phyloP scores from a whole-genome alignment of 2,888 invertebrate species.

The Apodemia hepburni region DNA sequence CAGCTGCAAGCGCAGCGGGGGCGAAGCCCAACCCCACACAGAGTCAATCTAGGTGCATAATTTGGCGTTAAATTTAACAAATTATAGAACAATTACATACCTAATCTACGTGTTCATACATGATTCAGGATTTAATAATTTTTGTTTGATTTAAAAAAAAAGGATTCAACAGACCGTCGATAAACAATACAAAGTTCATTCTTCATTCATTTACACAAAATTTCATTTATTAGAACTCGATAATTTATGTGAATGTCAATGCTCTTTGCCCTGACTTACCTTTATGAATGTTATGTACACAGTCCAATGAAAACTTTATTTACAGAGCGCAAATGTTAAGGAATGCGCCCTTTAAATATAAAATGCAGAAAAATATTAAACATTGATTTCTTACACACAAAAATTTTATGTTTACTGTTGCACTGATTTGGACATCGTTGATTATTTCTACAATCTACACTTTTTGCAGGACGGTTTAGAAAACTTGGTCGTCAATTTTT shows the following conservation, averaged over 20 bases:
- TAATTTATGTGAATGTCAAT: conserved; percentile 63
- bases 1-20: conserved; percentile 91
- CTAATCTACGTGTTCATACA: conserved; percentile 16
- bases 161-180: not conserved
- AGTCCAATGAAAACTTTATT: conserved; percentile 49
- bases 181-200: conserved; percentile 28
- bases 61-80: conserved; percentile 39
- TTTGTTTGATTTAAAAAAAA: not conserved
- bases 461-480: conserved; percentile 49
- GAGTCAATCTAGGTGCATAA: conserved; percentile 90
- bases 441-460: conserved; percentile 48
- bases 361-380: conserved; percentile 31
- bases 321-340: conserved; percentile 48
- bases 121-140: not conserved
- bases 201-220: conserved; percentile 30
- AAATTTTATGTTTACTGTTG: conserved; percentile 68
- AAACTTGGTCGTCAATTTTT: conserved; percentile 26
- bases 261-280: conserved; percentile 55
- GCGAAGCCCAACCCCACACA: conserved; percentile 97
- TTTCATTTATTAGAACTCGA: conserved; percentile 38
- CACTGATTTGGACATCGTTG: conserved; percentile 52
- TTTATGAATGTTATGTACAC: conserved; percentile 63
- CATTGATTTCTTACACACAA: conserved; percentile 52
- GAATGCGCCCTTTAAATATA: conserved; percentile 47
- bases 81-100: conserved; percentile 33